Evolutionary conservation across 2,888 invertebrate genomes (phyloP).

Genomic region (Andrena praecox): DNA sequence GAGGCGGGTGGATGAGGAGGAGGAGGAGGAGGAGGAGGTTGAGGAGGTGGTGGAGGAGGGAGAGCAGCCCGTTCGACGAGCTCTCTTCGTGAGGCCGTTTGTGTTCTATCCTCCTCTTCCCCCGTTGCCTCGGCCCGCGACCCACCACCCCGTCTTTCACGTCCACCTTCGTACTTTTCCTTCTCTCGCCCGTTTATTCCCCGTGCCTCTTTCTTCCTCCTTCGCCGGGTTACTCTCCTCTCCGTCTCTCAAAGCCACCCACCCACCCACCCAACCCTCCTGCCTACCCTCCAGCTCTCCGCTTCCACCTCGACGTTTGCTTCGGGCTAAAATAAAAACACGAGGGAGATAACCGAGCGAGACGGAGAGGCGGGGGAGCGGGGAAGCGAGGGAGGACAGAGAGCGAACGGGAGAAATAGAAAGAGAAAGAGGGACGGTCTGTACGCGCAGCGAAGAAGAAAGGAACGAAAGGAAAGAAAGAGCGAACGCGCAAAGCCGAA

Average conservation of each 20-base stretch:
- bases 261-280: slow-evolving; percentile 6
- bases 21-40: slow-evolving; percentile 60
- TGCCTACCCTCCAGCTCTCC: slow-evolving; percentile 37
- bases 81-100: slow-evolving; percentile 73
- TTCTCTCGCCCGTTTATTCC: slow-evolving; percentile 45
- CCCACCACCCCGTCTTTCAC: slow-evolving; percentile 44
- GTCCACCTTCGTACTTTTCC: slow-evolving; percentile 60
- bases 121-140: slow-evolving; percentile 25
- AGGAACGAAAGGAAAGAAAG: slow-evolving; percentile 11
- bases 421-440: slow-evolving; percentile 11
- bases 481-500: slow-evolving; percentile 17
- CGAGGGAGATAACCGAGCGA: slow-evolving; percentile 60
- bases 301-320: slow-evolving; percentile 74
- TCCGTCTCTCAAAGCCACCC: slow-evolving; percentile 20
- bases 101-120: slow-evolving; percentile 67
- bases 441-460: slow-evolving; percentile 5
- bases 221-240: slow-evolving; percentile 26
- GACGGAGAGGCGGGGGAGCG: slow-evolving; percentile 13
- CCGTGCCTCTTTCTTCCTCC: slow-evolving; percentile 50
- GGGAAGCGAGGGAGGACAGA: slow-evolving; percentile 5
- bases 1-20: slow-evolving; percentile 57
- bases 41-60: slow-evolving; percentile 65
- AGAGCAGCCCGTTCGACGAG: slow-evolving; percentile 76
- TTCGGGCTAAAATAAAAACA: slow-evolving; percentile 80
- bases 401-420: slow-evolving; percentile 17